Base-by-base conservation (phyloP, 2,888 invertebrate genomes). In the Flexamia atlantica region DNA sequence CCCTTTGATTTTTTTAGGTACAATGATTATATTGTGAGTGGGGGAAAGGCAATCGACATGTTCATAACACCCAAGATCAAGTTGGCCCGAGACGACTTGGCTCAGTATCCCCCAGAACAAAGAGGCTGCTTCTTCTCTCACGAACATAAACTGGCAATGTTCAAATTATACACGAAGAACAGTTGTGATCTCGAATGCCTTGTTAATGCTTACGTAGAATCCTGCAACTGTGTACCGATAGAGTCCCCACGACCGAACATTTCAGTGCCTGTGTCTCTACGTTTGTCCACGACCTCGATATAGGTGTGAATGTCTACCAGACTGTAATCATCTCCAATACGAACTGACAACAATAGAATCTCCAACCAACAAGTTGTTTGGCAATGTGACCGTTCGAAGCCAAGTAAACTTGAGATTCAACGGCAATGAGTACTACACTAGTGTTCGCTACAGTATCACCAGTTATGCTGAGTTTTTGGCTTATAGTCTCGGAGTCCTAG, bases 401-500 rank as follows among this genome's bases (percentile, higher is more conserved):
- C 30, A 36, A 7, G 36, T 9, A 9, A 36, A 36, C 36, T 36
- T 36, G 5, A 9, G 36, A 7, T 7, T 7, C 4, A 9, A 36
- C 9, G 64, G 28, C 28, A 60, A 20, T 4, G 30, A 64, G 2
- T 28, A 28, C 14, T 64, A 64, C 64, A 64, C 64, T 30, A 64
- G 1, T 30, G 28, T 64, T 30, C 64, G 64, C 64, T 64, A 64
- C 28, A 64, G 64, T 30, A 64, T 64, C 64, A 28, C 64, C 30
- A 64, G 64, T 30, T 14, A 64, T 17, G 28, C 28, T 1, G 64
- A 30, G 64, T 64, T 64, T 30, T 10, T 28, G 28, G 64, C 64
- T 30, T 64, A 64, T 20, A 64, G 28, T 14, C 64, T 64, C 64
- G 64, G 64, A 5, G 64, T 64, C 28, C 64, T 64, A 17, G 64